Percentiles rank a stretch among this genome's conserved stretches.
Conservation (phyloP, 2,888 invertebrate genomes). For the Hesperia comma region DNA sequence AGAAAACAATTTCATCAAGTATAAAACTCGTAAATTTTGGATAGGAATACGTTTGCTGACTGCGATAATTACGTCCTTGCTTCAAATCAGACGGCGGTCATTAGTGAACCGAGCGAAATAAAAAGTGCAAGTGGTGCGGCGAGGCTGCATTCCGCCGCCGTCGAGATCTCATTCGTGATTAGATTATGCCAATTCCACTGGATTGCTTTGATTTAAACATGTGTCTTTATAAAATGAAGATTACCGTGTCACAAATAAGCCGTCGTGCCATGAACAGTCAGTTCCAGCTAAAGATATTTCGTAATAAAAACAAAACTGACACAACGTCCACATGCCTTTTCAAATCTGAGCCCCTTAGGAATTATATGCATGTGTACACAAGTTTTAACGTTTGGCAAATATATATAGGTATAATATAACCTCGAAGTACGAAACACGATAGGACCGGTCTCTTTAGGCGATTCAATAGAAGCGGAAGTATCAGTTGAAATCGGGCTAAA, state of each 20-base stretch:
- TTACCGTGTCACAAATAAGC: slow-evolving; percentile 19
- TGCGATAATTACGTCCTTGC: background rate
- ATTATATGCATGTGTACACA: background rate
- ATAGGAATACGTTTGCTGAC: slow-evolving; percentile 12
- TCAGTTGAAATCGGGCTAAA: slow-evolving; percentile 6
- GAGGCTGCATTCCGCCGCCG: slow-evolving; percentile 38
- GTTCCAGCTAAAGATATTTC: slow-evolving; percentile 20
- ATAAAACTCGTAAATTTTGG: background rate
- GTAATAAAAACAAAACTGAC: slow-evolving; percentile 3
- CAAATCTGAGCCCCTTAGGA: background rate
- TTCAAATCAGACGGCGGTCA: slow-evolving; percentile 40
- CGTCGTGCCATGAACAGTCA: background rate
- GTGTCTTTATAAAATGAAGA: slow-evolving; percentile 33
- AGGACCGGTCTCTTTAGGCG: background rate
- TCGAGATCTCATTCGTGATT: slow-evolving; percentile 41
- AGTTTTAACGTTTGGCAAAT: background rate
- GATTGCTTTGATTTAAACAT: slow-evolving; percentile 39
- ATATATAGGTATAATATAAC: background rate
- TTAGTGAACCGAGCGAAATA: slow-evolving; percentile 43
- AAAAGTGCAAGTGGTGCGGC: slow-evolving; percentile 39
- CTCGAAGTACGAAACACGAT: background rate
- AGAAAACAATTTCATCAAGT: too few species aligned
- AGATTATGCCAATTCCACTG: slow-evolving; percentile 46
- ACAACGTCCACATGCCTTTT: background rate
- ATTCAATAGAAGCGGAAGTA: slow-evolving; percentile 7